Percentiles rank a stretch among this genome's conserved stretches.
Evolutionary conservation across 1,140 invertebrate species (phyloP).

Genomic region (Oppia nitens): DNA sequence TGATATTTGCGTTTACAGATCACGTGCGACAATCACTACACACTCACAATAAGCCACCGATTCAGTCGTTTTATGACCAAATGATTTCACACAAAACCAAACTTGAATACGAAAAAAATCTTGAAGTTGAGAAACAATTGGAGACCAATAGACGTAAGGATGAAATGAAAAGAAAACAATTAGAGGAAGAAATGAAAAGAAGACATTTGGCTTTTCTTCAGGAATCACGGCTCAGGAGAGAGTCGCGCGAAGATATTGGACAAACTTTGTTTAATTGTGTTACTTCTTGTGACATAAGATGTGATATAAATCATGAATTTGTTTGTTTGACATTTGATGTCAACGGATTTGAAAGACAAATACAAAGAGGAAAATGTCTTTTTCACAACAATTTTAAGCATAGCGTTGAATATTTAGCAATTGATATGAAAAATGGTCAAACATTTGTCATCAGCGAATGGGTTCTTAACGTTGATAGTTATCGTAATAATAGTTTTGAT

Average conservation of each 20-base stretch:
- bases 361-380: slow-evolving; percentile 5
- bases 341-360: slow-evolving; percentile 22
- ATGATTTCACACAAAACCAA: slow-evolving; percentile 49
- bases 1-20: slow-evolving; percentile 54
- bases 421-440: background rate
- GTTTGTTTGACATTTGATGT: slow-evolving; percentile 25
- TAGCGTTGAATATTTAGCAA: slow-evolving; percentile 6
- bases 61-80: slow-evolving; percentile 61
- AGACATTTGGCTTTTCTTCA: slow-evolving; percentile 4
- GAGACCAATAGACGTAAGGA: slow-evolving; percentile 17
- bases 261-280: no score
- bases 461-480: background rate
- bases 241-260: background rate
- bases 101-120: slow-evolving; percentile 32
- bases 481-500: background rate
- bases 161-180: slow-evolving; percentile 15
- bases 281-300: background rate
- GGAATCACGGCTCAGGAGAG: slow-evolving; percentile 10
- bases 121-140: slow-evolving; percentile 41
- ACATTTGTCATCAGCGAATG: background rate
- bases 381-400: background rate
- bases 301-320: background rate
- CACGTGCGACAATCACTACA: slow-evolving; percentile 48
- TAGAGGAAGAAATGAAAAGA: slow-evolving; percentile 14
- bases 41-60: slow-evolving; percentile 49